Evolutionary conservation across 2,888 invertebrate genomes (phyloP), one percentile per base, ranked within the genome.

Genomic region (Timema cristinae): DNA sequence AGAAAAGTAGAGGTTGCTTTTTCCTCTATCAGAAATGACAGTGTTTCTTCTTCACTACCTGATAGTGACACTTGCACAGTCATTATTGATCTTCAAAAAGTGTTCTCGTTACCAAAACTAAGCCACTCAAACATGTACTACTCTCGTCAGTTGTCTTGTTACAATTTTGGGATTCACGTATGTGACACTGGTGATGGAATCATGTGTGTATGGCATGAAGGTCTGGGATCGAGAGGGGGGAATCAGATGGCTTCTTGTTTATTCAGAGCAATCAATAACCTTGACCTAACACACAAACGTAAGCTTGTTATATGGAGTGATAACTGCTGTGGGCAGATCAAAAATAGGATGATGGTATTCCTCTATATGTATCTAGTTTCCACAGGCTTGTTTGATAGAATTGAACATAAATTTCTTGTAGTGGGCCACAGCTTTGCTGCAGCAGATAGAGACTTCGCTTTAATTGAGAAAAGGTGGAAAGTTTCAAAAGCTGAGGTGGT

Each of bases 91-190:
- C n/a, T n/a, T n/a, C n/a, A 80, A 75, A 77, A 79, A 75, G 79
- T 79, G n/a, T 68, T 79, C 63, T 76, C 76, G 52, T 73, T 77
- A 56, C 79, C 78, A 50, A 78, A 76, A 67, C 75, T 80, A 69
- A 78, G 10, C 32, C 63, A 63, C 78, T 75, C 75, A 13, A 75
- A 77, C 67, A 78, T 79, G 75, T 79, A 78, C 71, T 79, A 79
- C 73, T 68, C 74, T n/a, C 76, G 78, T 47, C 77, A 79, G 72
- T 73, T 78, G 15, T 77, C 76, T 51, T 75, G 74, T 52, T 78
- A 78, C 72, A 78, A 78, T 78, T 47, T 75, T 63, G 63, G 76
- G 16, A 67, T 79, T 63, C 77, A 78, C 71, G 73, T 77, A 63
- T 75, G 68, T 61, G 75, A 76, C 56, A 75, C 67, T 50, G 72